Evolutionary conservation across 2,888 invertebrate genomes (phyloP).

Genomic region (Cantharis nigra): DNA sequence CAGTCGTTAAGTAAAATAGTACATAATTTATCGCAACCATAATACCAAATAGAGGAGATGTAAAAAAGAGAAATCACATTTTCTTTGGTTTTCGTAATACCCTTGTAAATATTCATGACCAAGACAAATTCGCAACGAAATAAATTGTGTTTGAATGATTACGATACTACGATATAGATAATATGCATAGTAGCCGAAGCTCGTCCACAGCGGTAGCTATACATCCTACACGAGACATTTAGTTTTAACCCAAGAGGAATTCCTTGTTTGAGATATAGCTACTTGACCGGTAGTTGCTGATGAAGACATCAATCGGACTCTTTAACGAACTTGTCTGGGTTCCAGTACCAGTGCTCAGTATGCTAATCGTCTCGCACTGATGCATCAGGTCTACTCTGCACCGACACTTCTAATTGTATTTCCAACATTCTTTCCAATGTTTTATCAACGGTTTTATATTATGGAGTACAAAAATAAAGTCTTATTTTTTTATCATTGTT

Average conservation of each 20-base stretch:
- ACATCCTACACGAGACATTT: conserved; percentile 44
- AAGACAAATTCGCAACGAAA: conserved; percentile 20
- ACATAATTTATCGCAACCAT: no score
- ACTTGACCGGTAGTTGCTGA: conserved; percentile 49
- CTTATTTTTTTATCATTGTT: no score
- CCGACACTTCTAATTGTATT: conserved; percentile 35
- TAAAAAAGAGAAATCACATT: neutral
- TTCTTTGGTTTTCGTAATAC: neutral
- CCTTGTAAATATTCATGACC: neutral
- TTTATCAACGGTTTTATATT: no score
- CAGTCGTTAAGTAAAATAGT: no score
- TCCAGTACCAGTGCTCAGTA: conserved; percentile 38
- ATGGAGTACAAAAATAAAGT: conserved; percentile 6
- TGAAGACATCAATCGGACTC: conserved; percentile 48
- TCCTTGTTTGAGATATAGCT: conserved; percentile 49
- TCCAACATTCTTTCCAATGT: conserved; percentile 24
- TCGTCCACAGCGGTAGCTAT: conserved; percentile 37
- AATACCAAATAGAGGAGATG: neutral
- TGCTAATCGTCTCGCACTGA: conserved; percentile 40
- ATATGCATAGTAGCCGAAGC: conserved; percentile 46
- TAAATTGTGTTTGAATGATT: conserved; percentile 29
- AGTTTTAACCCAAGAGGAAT: conserved; percentile 41
- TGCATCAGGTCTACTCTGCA: conserved; percentile 28
- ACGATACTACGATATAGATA: conserved; percentile 29
- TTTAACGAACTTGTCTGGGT: conserved; percentile 40